Conservation (phyloP, 2,888 invertebrate genomes). For the Elegia similella region DNA sequence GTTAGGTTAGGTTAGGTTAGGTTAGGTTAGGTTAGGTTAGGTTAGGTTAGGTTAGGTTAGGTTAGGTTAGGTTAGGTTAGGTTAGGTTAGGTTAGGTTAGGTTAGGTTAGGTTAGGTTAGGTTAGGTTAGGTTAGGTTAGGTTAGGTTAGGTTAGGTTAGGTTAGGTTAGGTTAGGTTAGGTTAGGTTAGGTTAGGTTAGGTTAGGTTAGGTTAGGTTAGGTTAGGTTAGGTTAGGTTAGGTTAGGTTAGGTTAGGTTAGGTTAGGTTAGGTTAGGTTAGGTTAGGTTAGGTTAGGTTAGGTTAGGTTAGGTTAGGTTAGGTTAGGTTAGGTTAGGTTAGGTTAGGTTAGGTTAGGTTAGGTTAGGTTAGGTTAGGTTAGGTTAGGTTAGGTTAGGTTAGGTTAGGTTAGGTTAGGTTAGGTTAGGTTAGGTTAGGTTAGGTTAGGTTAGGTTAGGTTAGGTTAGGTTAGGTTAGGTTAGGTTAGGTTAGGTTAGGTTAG, state of each 20-base stretch:
- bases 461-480: conserved; percentile 14
- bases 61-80: conserved; percentile 24
- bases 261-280: conserved; percentile 3
- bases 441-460: conserved; percentile 14
- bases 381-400: conserved; percentile 14
- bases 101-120: conserved; percentile 21
- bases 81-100: conserved; percentile 23
- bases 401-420: conserved; percentile 14
- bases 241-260: conserved; percentile 19
- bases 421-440: conserved; percentile 14
- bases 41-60: conserved; percentile 24
- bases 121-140: conserved; percentile 22
- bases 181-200: conserved; percentile 21
- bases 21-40: conserved; percentile 25
- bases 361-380: conserved; percentile 13
- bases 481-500: conserved; percentile 14
- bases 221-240: conserved; percentile 21
- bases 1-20: conserved; percentile 28
- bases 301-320: conserved; percentile 6
- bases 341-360: conserved; percentile 6
- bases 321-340: conserved; percentile 6
- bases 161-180: conserved; percentile 18
- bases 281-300: conserved; percentile 3
- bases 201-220: conserved; percentile 21
- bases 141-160: conserved; percentile 22